These are phyloP conservation scores for Chiridota heheva DNA, from an alignment of 35 echinoderm and acorn worm genomes.

Conservation along the genomic window DNA sequence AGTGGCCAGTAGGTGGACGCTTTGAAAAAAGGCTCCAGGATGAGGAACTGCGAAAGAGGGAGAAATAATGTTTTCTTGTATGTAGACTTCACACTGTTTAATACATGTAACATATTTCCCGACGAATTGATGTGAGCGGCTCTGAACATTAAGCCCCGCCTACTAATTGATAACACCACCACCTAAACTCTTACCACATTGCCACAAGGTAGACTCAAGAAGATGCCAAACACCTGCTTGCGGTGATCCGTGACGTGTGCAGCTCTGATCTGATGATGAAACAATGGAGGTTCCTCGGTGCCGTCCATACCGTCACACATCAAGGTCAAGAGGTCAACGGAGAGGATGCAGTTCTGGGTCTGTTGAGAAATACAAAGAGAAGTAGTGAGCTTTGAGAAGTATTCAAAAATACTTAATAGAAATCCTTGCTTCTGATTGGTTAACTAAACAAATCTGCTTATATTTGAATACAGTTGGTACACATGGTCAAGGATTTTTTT, in stretches of 20 bases:
- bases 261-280: constrained; percentile 56
- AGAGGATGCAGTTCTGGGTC: constrained; percentile 67
- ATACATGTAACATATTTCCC: not conserved
- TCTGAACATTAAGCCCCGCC: no score
- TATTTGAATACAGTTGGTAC: no score
- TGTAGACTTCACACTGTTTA: not conserved
- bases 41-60: constrained; percentile 67
- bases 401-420: not conserved
- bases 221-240: constrained; percentile 62
- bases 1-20: constrained; percentile 62
- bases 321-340: constrained; percentile 50
- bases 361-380: not conserved
- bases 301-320: constrained; percentile 52
- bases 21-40: constrained; percentile 70
- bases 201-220: constrained; percentile 57
- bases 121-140: no score
- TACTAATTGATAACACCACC: not conserved
- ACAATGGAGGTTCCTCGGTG: constrained; percentile 48
- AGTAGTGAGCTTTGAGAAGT: not conserved
- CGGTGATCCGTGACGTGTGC: constrained; percentile 35
- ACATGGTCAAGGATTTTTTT: no score
- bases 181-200: constrained; percentile 48
- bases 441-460: no score
- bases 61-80: not conserved
- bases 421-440: no score